Base-by-base conservation (phyloP, 2,113 vertebrate species). In the Phrynosoma blainvillii region DNA sequence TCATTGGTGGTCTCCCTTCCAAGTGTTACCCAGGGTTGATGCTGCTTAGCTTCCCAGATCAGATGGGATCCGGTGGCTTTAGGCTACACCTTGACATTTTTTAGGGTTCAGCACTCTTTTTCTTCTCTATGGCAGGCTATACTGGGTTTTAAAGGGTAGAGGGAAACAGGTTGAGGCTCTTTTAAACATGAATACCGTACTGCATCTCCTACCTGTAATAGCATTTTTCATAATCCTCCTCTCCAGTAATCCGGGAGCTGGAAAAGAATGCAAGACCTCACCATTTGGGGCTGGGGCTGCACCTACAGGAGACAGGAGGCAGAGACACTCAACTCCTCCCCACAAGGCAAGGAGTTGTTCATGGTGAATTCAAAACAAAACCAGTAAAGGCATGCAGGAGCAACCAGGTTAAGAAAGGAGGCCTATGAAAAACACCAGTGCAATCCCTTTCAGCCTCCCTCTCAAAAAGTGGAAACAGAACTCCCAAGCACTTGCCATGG, bases 191-290 rank as follows among this genome's bases (percentile, higher is more conserved):
- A 84, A 84, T 68, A 36, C 81, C 74, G 23, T 82, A 75, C 40
- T 54, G 21, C 27, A 73, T 71, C 52, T 92, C 84, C 80, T 88
- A 91, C 84, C 47, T 79, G n/a, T 62, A 16, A 18, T 18, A 30
- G 47, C 82, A 80, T 5, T 68, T 89, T 84, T 78, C 76, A 70
- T 10, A 82, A n/a, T 84, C 3, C 0, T 84, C 54, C 62, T 83
- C 75, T 87, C 76, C 91, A 87, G 54, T 40, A 89, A 10, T 80
- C 70, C 79, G 79, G 79, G 71, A 85, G 66, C 77, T 87, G 77
- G 74, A 83, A 90, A 83, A 92, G 84, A 82, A 89, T 82, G 77
- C 85, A 93, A 86, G 6, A 23, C 1, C 77, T n/a, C 73, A 90
- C 27, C 11, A 89, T 84, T 82, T 0, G 6, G 9, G 1, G 14